Conservation (phyloP, 2,113 vertebrate genomes). For the Etheostoma spectabile region DNA sequence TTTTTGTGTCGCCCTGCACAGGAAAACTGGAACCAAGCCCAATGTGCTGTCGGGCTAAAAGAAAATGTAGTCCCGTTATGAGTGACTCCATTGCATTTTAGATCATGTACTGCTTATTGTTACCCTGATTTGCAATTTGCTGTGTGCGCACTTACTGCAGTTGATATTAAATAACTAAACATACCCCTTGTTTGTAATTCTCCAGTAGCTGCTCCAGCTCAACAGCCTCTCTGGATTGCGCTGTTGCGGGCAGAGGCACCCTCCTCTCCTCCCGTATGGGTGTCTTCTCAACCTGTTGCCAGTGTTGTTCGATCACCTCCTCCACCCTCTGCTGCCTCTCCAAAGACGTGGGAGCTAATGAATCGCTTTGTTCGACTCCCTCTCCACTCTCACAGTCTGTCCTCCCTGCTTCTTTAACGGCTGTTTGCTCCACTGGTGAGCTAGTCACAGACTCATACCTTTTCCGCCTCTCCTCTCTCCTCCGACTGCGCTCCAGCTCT, state of each 20-base stretch:
- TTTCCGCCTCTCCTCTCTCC: conserved; percentile 83
- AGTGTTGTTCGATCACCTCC: conserved; percentile 87
- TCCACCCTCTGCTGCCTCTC: conserved; percentile 84
- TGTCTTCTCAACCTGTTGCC: conserved; percentile 87
- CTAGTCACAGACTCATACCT: conserved; percentile 79
- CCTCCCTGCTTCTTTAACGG: conserved; percentile 36
- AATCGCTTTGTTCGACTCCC: neutral
- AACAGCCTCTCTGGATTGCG: conserved; percentile 65
- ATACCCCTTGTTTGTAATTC: conserved; percentile 84
- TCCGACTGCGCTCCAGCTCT: conserved; percentile 77
- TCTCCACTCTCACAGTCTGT: conserved; percentile 66
- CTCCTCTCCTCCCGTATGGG: conserved; percentile 85
- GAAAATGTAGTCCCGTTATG: neutral
- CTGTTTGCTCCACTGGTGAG: conserved; percentile 44
- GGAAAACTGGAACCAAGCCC: neutral
- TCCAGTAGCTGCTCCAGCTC: conserved; percentile 85
- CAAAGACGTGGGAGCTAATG: conserved; percentile 18
- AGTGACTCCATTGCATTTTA: neutral
- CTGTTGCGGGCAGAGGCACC: conserved; percentile 76
- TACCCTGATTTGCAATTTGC: neutral
- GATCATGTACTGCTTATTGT: neutral
- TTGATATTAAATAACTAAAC: conserved; percentile 11
- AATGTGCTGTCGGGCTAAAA: neutral
- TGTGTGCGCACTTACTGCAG: neutral
- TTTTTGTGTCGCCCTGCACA: no score